Conservation (phyloP, 2,888 invertebrate genomes). For the Agrilus mali region DNA sequence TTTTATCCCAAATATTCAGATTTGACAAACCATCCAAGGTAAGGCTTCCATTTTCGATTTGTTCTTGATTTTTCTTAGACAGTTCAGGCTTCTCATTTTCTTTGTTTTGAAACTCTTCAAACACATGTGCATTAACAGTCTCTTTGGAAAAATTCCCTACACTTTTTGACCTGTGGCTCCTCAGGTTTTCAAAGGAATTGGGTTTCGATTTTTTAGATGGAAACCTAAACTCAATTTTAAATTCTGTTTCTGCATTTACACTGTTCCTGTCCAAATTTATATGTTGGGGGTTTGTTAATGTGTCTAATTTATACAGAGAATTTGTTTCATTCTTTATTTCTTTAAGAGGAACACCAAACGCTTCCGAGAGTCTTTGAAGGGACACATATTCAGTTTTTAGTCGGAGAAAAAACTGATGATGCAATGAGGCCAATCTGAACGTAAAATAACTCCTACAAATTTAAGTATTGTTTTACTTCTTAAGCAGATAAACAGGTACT, state of each 20-base stretch:
- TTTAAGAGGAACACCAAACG: conserved; percentile 43
- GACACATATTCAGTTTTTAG: conserved; percentile 60
- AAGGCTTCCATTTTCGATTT: conserved; percentile 15
- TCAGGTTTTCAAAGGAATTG: conserved; percentile 11
- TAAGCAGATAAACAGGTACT: conserved; percentile 19
- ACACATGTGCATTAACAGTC: conserved; percentile 22
- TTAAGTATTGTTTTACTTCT: neutral
- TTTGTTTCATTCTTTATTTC: conserved; percentile 35
- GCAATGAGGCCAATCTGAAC: conserved; percentile 64
- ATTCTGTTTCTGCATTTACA: conserved; percentile 28
- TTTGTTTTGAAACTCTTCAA: conserved; percentile 51
- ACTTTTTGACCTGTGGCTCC: conserved; percentile 35
- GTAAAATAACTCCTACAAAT: conserved; percentile 55
- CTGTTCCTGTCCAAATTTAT: conserved; percentile 20
- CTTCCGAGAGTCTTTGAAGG: conserved; percentile 47
- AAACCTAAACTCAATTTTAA: conserved; percentile 27
- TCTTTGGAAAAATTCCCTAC: conserved; percentile 36
- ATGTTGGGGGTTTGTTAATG: conserved; percentile 23
- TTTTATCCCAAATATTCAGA: conserved; percentile 21
- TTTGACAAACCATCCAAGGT: conserved; percentile 26
- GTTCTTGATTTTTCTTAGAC: conserved; percentile 1
- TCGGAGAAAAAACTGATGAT: conserved; percentile 64
- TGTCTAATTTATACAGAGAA: conserved; percentile 30
- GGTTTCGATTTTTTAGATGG: conserved; percentile 20
- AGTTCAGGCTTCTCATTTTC: conserved; percentile 52